These are phyloP conservation scores for Dichetophora obliterata DNA, from an alignment of 2,888 invertebrate species.

Conservation along the genomic window DNA sequence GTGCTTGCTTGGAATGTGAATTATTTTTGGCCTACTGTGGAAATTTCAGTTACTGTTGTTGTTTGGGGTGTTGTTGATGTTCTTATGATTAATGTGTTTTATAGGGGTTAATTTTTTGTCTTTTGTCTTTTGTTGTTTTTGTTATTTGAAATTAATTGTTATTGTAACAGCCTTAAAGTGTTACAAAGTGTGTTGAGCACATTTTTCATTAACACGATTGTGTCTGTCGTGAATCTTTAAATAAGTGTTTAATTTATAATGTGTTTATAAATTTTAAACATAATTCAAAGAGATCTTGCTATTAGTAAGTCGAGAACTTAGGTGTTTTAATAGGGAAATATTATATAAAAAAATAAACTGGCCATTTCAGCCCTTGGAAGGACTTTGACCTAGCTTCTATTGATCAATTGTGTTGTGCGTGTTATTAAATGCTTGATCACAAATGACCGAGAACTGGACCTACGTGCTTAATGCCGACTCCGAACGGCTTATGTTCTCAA, in stretches of 20 bases:
- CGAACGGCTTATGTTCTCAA: no score
- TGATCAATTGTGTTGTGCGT: no score
- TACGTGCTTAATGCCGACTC: no score
- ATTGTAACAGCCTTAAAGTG: slow-evolving; percentile 52
- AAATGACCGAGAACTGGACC: no score
- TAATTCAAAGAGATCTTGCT: background rate
- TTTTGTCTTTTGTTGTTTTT: slow-evolving; percentile 48
- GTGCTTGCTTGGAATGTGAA: background rate
- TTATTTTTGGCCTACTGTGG: background rate
- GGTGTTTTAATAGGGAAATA: no score
- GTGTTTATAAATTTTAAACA: no score
- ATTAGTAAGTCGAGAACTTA: background rate
- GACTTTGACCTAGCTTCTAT: no score
- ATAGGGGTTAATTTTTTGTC: slow-evolving; percentile 59
- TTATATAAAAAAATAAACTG: no score
- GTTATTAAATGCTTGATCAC: no score
- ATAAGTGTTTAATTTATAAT: no score
- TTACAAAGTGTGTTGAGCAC: slow-evolving; percentile 26
- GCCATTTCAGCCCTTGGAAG: no score
- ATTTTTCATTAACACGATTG: slow-evolving; percentile 57
- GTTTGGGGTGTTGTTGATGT: slow-evolving; percentile 20
- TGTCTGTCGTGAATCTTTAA: slow-evolving; percentile 33
- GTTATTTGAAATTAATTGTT: slow-evolving; percentile 63
- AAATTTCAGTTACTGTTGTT: slow-evolving; percentile 2
- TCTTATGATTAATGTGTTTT: slow-evolving; percentile 59